Evolutionary conservation across 1,140 invertebrate genomes (phyloP), one percentile per base, ranked within the genome.

Genomic region (Capitella teleta): DNA sequence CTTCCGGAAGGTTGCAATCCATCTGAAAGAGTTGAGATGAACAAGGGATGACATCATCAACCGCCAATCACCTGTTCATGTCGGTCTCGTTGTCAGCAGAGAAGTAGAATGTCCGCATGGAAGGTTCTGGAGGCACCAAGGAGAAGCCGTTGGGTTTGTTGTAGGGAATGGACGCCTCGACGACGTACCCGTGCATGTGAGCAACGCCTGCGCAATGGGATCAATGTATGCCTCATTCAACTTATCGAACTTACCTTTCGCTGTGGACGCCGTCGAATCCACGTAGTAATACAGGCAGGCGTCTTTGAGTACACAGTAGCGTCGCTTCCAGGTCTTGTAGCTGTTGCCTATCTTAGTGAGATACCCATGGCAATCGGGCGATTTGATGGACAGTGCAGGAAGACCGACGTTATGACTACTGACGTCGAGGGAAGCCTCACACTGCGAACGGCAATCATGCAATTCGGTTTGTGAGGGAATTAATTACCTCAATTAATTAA

Each of bases 51-150:
- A n/a, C n/a, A n/a, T n/a, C n/a, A n/a, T n/a, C n/a, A n/a, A n/a
- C n/a, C n/a, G n/a, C n/a, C n/a, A n/a, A n/a, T n/a, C n/a, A 95
- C 91, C 90, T 82, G 76, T 91, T 91, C 67, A 87, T 89, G 62
- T 97, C 91, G 74, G 88, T 86, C 70, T 95, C 90, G 8, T 86
- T 87, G 60, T 96, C 91, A 1, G 89, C 85, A 63, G 86, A 82
- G 72, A 96, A 93, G 64, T 86, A 90, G 66, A 92, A 93, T 65
- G 84, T 84, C 59, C 86, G 79, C 64, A 91, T 83, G 57, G 83
- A 84, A 0, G 82, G 74, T 58, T 91, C 86, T 3, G 87, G 85
- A 30, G 93, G 88, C 61, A 87, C 79, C 12, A 94, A 79, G 72
- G 91, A 87, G 71, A 96, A 96, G 18, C 86, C 85, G 69, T 86